Base-by-base conservation (phyloP, 1,140 invertebrate genomes). In the Teleogryllus occipitalis region DNA sequence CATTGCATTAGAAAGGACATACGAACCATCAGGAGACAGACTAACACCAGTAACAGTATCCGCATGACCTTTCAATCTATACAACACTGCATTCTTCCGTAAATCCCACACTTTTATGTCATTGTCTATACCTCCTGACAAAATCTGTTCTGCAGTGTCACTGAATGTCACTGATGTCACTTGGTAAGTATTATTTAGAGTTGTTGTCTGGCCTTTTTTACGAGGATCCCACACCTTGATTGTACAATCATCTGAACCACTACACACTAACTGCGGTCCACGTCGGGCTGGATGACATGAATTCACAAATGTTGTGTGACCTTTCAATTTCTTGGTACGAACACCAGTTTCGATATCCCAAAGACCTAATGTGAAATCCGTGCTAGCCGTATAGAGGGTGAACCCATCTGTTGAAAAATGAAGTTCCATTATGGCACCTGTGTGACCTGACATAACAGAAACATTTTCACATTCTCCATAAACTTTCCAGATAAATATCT, bases 381-480 rank as follows among this genome's bases (percentile, higher is more conserved):
- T 98, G 54, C 96, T 95, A 79, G 95, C 94, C 10, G 96, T 96
- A 84, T 96, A 96, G n/a, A 99, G 87, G 80, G 92, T 91, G 22
- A 92, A 91, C 46, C 97, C 97, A 87, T 99, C 98, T 0, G 96
- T 93, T n/a, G 93, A 96, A 85, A 98, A 99, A 83, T 97, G 94
- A 0, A 99, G 86, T 86, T 99, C 97, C 91, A 98, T 95, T 8
- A 99, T 90, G 14, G 97, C 96, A n/a, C 98, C 98, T 21, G 93
- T 96, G 86, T 99, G 98, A 0, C 97, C 97, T 77, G 92, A 91
- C 89, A 99, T 91, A 10, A 94, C 91, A 82, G 95, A 95, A 81
- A 98, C 92, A 87, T 99, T 99, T 84, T 99, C 97, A 89, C 98
- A 99, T 85, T 99, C 97, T 7, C 96, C 98, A 87, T 97, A 98